Percentiles rank a stretch among this genome's conserved stretches.
phyloP scores from a whole-genome alignment of 1,140 invertebrate genomes.

The Maniola jurtina region DNA sequence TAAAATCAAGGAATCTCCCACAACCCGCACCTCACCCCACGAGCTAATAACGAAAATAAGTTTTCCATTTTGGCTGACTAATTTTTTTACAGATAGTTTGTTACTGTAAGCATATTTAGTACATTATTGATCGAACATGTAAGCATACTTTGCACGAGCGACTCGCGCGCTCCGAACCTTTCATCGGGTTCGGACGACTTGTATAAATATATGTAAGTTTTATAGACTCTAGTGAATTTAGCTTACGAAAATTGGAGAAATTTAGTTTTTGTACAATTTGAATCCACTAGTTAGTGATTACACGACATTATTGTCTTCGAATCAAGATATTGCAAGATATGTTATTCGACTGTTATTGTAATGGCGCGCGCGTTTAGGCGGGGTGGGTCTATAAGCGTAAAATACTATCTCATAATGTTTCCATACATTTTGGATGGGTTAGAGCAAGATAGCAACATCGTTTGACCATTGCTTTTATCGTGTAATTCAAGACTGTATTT shows the following conservation, averaged over 20 bases:
- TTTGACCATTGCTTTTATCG: neutral
- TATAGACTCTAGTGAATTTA: slow-evolving; percentile 59
- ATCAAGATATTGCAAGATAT: slow-evolving; percentile 18
- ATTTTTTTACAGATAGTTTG: no score
- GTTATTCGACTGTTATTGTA: slow-evolving; percentile 28
- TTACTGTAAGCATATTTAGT: no score
- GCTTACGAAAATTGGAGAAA: slow-evolving; percentile 55
- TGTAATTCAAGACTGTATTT: no score
- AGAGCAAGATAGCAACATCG: neutral
- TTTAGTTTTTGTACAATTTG: slow-evolving; percentile 75
- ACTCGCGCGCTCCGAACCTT: neutral
- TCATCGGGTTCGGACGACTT: neutral
- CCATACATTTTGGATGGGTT: neutral
- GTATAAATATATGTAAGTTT: slow-evolving; percentile 67
- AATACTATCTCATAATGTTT: neutral
- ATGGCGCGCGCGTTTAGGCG: neutral
- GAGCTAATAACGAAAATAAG: no score
- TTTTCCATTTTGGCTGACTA: no score
- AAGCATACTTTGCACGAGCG: neutral
- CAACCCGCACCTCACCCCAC: no score
- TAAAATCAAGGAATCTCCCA: no score
- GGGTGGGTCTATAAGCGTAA: neutral
- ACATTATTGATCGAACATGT: no score
- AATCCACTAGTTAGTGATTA: slow-evolving; percentile 64
- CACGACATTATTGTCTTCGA: slow-evolving; percentile 42